A percentile compares a stretch with the other conserved stretches of the same genome.
phyloP scores from a whole-genome alignment of 2,888 invertebrate genomes.

The Steromphala cineraria region DNA sequence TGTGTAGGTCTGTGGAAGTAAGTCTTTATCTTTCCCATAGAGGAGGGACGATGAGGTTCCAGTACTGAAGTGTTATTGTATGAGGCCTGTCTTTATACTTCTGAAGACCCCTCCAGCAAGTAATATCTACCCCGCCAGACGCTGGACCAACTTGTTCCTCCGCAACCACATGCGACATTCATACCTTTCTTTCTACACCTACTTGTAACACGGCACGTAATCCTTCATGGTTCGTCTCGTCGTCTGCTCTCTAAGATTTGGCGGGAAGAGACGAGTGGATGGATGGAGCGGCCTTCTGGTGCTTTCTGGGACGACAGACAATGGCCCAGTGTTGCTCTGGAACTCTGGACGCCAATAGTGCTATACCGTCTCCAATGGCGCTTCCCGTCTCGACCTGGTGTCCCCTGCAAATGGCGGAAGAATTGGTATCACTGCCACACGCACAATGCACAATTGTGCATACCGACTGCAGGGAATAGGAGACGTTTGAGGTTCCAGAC shows the following conservation, averaged over 20 bases:
- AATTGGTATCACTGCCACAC: no score
- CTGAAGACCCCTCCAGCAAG: not conserved
- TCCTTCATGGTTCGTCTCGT: not conserved
- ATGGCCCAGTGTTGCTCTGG: not conserved
- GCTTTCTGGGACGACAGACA: conserved; percentile 1
- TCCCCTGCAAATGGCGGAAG: no score
- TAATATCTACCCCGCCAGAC: not conserved
- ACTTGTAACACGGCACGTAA: conserved; percentile 12
- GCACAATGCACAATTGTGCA: no score
- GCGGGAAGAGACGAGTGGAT: not conserved
- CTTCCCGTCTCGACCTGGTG: no score
- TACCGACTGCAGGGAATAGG: no score
- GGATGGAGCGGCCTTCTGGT: not conserved
- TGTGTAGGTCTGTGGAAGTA: no score
- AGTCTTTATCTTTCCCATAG: no score
- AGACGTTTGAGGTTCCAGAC: no score
- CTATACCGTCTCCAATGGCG: no score
- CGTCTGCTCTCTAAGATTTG: not conserved
- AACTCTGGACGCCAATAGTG: no score
- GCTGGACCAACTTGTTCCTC: not conserved
- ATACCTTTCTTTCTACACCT: not conserved
- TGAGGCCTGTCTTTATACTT: not conserved
- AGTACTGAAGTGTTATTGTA: no score
- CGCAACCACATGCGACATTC: not conserved
- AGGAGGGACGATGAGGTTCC: no score